phyloP scores from a whole-genome alignment of 2,888 invertebrate species.

The Hyppa rectilinea region DNA sequence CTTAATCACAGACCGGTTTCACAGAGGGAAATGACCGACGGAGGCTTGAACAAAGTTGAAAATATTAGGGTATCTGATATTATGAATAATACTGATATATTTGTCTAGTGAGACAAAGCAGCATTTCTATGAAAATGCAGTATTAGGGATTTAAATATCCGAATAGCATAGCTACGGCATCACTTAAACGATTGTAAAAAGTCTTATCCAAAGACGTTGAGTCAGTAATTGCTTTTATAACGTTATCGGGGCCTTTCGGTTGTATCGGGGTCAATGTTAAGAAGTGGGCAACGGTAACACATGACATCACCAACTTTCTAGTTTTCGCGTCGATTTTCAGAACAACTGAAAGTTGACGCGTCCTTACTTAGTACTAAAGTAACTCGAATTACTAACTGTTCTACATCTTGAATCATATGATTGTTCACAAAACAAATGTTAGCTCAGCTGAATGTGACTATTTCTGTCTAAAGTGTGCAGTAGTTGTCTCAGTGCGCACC shows the following conservation, averaged over 20 bases:
- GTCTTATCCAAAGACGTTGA: slow-evolving; percentile 4
- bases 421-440: slow-evolving; percentile 67
- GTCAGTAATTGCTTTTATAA: slow-evolving; percentile 27
- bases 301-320: slow-evolving; percentile 56
- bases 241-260: slow-evolving; percentile 26
- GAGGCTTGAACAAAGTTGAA: background rate
- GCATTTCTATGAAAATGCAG: background rate
- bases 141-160: background rate
- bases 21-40: slow-evolving; percentile 1
- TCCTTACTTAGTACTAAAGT: slow-evolving; percentile 20
- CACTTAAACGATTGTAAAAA: background rate
- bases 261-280: slow-evolving; percentile 55
- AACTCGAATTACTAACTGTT: slow-evolving; percentile 24
- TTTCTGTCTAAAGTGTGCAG: slow-evolving; percentile 42
- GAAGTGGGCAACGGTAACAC: slow-evolving; percentile 46
- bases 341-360: slow-evolving; percentile 45
- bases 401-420: slow-evolving; percentile 60
- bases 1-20: background rate
- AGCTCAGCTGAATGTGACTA: slow-evolving; percentile 62
- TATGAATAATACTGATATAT: background rate
- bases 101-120: background rate
- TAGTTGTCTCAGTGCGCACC: slow-evolving; percentile 25
- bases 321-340: slow-evolving; percentile 40
- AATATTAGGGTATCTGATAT: background rate
- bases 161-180: background rate